A percentile compares a stretch with the other conserved stretches of the same genome.
phyloP scores from a whole-genome alignment of 2,113 vertebrate genomes.

The Hipposideros armiger region DNA sequence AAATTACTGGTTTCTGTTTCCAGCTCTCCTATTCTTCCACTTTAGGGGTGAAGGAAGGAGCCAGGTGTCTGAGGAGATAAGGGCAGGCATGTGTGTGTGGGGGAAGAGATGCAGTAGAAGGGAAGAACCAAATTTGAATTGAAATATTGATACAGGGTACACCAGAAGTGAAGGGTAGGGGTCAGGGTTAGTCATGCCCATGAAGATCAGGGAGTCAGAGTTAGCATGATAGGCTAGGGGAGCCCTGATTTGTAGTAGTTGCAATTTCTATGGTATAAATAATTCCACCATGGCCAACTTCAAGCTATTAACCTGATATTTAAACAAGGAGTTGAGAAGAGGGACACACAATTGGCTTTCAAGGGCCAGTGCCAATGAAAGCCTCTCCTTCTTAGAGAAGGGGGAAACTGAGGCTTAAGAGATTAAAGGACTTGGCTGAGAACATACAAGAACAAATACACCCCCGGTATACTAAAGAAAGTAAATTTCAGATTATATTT shows the following conservation, averaged over 20 bases:
- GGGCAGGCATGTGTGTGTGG: too few species aligned
- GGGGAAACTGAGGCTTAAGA: neutral
- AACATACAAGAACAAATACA: neutral
- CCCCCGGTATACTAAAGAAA: neutral
- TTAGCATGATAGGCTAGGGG: neutral
- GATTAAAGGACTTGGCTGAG: neutral
- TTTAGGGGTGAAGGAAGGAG: neutral
- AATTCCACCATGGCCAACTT: neutral
- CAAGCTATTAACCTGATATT: neutral
- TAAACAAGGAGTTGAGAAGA: neutral
- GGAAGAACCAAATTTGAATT: neutral
- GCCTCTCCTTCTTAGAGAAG: neutral
- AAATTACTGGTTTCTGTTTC: neutral
- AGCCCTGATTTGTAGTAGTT: neutral
- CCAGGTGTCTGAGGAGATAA: neutral
- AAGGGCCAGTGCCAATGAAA: neutral
- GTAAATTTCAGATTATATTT: constrained; percentile 45
- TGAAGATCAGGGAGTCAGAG: neutral
- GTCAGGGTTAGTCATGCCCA: neutral
- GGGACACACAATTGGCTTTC: neutral
- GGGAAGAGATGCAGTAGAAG: neutral
- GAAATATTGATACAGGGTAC: neutral
- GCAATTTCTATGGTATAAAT: neutral
- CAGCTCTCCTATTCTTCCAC: neutral
- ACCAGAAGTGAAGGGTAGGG: neutral